These are phyloP conservation scores for Xylocampa areola DNA, from an alignment of 2,888 invertebrate genomes.

Conservation along the genomic window DNA sequence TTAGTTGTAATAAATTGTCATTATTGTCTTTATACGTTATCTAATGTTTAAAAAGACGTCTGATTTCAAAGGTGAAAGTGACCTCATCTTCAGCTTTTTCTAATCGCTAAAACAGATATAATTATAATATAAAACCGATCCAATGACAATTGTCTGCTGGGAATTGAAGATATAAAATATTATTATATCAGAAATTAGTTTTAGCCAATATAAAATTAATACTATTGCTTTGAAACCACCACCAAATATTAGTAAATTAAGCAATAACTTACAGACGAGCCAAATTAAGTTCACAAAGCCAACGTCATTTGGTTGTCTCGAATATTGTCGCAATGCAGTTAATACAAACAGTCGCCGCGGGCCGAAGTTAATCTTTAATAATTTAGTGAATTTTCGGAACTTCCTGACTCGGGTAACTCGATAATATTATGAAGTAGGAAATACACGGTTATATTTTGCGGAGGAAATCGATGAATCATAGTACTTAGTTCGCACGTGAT, in stretches of 20 bases:
- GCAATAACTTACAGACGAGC: background rate
- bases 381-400: constrained; percentile 34
- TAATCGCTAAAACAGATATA: no score
- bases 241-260: background rate
- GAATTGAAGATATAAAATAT: no score
- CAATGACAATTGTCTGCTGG: no score
- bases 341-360: constrained; percentile 4
- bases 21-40: no score
- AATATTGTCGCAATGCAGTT: constrained; percentile 50
- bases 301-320: constrained; percentile 17
- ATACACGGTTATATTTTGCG: constrained; percentile 1
- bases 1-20: no score
- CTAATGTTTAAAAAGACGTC: no score
- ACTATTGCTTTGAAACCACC: background rate
- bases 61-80: no score
- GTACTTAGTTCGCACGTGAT: no score
- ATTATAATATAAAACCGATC: no score
- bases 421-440: background rate
- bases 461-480: background rate
- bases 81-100: no score
- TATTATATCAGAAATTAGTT: no score
- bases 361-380: constrained; percentile 29
- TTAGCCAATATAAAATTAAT: no score
- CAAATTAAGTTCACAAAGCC: constrained; percentile 8
- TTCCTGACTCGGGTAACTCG: constrained; percentile 7